phyloP scores from a whole-genome alignment of 2,888 invertebrate genomes.

The Pogonocherus hispidulus region DNA sequence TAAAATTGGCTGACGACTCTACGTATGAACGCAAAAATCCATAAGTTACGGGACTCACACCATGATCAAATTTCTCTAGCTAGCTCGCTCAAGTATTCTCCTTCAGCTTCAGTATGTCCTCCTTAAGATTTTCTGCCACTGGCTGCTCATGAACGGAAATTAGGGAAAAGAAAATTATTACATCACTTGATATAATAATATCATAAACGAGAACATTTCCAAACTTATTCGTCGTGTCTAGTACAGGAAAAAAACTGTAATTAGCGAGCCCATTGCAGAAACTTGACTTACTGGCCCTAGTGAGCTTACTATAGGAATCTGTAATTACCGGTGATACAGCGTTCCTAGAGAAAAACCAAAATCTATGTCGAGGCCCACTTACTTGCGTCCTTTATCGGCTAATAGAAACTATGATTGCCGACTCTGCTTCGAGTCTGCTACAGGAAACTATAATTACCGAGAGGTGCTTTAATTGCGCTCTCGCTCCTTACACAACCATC shows the following conservation, averaged over 20 bases:
- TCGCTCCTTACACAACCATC: too few relatives aligned
- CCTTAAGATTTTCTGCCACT: not conserved
- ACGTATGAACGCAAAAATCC: conserved; percentile 30
- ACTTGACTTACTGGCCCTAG: too few relatives aligned
- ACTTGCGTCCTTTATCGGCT: not conserved
- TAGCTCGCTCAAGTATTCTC: conserved; percentile 3
- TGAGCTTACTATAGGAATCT: not conserved
- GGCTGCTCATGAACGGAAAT: not conserved
- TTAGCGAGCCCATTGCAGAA: too few relatives aligned
- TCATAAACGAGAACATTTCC: not conserved
- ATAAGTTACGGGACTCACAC: conserved; percentile 32
- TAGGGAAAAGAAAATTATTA: not conserved
- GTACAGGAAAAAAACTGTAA: not conserved
- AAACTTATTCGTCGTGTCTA: not conserved
- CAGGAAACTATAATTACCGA: not conserved
- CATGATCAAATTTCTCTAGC: conserved; percentile 30
- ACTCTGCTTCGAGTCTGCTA: not conserved
- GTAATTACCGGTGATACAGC: not conserved
- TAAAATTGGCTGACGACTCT: conserved; percentile 21
- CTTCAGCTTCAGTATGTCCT: not conserved
- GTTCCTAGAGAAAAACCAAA: not conserved
- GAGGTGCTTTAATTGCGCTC: not conserved
- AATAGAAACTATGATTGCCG: too few relatives aligned
- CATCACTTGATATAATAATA: not conserved
- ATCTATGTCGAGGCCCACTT: not conserved